Evolutionary conservation across 2,113 vertebrate genomes (phyloP), one percentile per base, ranked within the genome.

Genomic region (Vulpes lagopus): DNA sequence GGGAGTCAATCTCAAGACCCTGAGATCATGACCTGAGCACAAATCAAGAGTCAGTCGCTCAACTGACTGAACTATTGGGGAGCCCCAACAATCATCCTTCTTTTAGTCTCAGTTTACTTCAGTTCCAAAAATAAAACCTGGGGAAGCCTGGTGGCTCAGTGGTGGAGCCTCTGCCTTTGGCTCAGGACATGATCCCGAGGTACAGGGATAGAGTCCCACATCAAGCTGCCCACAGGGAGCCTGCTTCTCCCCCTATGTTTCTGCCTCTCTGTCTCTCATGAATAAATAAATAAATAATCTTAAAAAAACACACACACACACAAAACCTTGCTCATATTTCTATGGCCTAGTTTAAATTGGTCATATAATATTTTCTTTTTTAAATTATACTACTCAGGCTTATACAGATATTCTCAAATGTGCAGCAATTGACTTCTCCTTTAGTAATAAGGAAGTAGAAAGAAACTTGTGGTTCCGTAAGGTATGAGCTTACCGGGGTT

Each of bases 371-470:
- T 62, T 35, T 43, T 55, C 22, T 30, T n/a, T 4, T 86, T 60
- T 60, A 64, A 71, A 59, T 6, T 17, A 9, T 74, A n/a, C 30
- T 71, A 35, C 11, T 83, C 30, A 90, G 67, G 3, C 43, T 91
- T 67, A 64, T 11, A 89, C 5, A 55, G 43, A 64, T 8, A 76
- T 87, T 95, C 94, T 85, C 43, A 78, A 51, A 60, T 23, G 49
- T 17, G 14, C 23, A 85, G 2, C 8, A 1, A 38, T 8, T 90
- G 38, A 91, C 85, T 96, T 95, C 84, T 81, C 57, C 73, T 85
- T 89, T 60, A 80, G 32, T 23, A 88, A 92, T 32, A 71, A 92
- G 95, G 91, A 97, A 97, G 73, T 97, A 65, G 94, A 84, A 60
- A 53, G 59, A 81, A 83, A 84, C 20, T 16, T 79, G 71, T 79